A percentile compares a stretch with the other conserved stretches of the same genome.
phyloP scores from a whole-genome alignment of 1,140 invertebrate species.

The Diprion similis region DNA sequence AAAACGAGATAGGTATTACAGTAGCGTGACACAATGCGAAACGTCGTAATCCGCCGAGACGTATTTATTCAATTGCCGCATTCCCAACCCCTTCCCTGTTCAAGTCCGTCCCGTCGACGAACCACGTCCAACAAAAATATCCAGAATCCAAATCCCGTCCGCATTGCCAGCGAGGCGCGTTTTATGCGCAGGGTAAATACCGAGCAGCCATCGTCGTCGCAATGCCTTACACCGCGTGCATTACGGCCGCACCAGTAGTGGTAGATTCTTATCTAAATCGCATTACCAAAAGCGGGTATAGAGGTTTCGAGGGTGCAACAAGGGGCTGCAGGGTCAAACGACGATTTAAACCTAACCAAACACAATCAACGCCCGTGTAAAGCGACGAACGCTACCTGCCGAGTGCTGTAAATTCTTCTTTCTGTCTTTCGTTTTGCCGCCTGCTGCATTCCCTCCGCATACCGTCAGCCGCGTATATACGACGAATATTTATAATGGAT shows the following conservation, averaged over 20 bases:
- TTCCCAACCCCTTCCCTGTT: neutral
- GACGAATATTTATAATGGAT: neutral
- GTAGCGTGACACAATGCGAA: neutral
- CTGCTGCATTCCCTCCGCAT: no score
- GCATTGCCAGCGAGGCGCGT: neutral
- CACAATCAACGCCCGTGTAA: conserved; percentile 4
- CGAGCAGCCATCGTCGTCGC: neutral
- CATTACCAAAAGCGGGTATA: neutral
- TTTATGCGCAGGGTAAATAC: neutral
- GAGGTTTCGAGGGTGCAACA: neutral
- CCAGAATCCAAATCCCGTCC: neutral
- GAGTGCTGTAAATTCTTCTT: neutral
- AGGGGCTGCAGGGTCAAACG: neutral
- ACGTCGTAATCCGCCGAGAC: neutral
- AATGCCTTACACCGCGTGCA: neutral
- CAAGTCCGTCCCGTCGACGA: neutral
- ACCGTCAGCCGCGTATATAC: neutral
- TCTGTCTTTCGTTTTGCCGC: no score
- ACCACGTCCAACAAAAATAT: neutral
- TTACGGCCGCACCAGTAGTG: neutral
- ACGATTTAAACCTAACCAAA: neutral
- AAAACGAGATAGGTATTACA: neutral
- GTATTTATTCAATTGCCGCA: neutral
- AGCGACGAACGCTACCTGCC: neutral
- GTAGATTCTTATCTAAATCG: conserved; percentile 5